These are phyloP conservation scores for Naja naja DNA, from an alignment of 2,113 vertebrate genomes.

Conservation along the genomic window DNA sequence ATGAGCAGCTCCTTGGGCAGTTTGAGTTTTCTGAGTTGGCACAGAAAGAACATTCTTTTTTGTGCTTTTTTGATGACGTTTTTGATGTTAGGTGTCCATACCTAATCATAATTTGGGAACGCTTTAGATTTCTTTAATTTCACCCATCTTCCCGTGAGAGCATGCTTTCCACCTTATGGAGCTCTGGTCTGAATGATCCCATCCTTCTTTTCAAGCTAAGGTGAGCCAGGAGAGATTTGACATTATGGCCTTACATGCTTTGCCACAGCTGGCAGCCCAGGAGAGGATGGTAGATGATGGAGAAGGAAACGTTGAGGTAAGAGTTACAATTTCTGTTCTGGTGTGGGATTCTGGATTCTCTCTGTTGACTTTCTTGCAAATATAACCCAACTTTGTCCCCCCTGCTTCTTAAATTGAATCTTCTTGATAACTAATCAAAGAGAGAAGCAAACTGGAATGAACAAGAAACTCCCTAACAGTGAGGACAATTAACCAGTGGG, in stretches of 20 bases:
- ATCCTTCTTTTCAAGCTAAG: constrained; percentile 67
- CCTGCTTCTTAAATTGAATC: not conserved
- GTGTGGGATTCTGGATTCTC: not conserved
- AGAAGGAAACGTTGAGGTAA: constrained; percentile 76
- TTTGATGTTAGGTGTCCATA: too few species aligned
- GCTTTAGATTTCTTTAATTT: not conserved
- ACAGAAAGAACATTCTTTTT: too few species aligned
- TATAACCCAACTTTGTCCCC: not conserved
- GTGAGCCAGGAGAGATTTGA: constrained; percentile 86
- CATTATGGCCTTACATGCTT: constrained; percentile 72
- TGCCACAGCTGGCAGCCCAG: constrained; percentile 83
- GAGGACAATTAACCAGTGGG: too few species aligned
- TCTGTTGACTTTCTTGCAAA: not conserved
- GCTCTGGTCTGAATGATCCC: not conserved
- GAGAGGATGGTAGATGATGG: constrained; percentile 89
- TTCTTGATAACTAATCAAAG: not conserved
- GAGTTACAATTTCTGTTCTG: not conserved
- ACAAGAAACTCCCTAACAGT: too few species aligned
- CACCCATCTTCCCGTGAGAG: not conserved
- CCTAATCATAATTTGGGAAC: not conserved
- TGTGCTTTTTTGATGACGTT: too few species aligned
- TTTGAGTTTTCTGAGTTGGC: too few species aligned
- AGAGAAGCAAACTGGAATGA: too few species aligned
- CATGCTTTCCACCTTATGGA: not conserved
- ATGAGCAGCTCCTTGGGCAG: too few species aligned